Conservation (phyloP, 2,888 invertebrate genomes). For the Stegana nigrithorax region DNA sequence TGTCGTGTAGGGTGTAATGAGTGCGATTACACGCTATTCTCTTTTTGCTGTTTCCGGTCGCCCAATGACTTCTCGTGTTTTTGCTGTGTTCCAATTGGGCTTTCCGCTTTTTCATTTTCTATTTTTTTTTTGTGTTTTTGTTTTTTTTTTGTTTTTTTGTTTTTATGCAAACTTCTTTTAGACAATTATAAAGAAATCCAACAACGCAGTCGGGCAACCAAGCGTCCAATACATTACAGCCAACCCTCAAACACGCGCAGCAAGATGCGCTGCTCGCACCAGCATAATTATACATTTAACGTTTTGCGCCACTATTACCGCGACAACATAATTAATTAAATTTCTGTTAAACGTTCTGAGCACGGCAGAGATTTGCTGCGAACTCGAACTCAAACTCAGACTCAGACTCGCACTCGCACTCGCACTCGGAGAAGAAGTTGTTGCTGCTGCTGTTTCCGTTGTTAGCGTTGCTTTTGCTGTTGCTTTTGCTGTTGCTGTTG, state of each 20-base stretch:
- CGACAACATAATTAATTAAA: conserved; percentile 56
- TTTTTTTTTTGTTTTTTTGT: not conserved
- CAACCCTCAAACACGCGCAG: not conserved
- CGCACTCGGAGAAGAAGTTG: no score
- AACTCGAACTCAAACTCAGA: no score
- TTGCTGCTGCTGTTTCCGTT: no score
- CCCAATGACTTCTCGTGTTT: not conserved
- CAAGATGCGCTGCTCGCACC: conserved; percentile 34
- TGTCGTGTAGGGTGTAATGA: no score
- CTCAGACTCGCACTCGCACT: no score
- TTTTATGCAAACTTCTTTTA: conserved; percentile 39
- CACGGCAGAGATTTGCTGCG: no score
- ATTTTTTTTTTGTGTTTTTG: not conserved
- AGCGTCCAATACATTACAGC: not conserved
- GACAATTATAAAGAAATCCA: conserved; percentile 50
- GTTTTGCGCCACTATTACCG: conserved; percentile 47
- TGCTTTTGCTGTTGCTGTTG: no score
- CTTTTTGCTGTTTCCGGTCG: conserved; percentile 39
- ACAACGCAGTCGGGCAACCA: conserved; percentile 2
- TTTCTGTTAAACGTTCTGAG: conserved; percentile 40
- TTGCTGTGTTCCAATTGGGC: not conserved
- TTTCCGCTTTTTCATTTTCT: not conserved
- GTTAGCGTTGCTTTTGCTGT: no score
- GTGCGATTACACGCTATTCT: conserved; percentile 20
- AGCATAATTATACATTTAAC: conserved; percentile 56